phyloP scores from a whole-genome alignment of 2,113 vertebrate species.

The Rhea americana region DNA sequence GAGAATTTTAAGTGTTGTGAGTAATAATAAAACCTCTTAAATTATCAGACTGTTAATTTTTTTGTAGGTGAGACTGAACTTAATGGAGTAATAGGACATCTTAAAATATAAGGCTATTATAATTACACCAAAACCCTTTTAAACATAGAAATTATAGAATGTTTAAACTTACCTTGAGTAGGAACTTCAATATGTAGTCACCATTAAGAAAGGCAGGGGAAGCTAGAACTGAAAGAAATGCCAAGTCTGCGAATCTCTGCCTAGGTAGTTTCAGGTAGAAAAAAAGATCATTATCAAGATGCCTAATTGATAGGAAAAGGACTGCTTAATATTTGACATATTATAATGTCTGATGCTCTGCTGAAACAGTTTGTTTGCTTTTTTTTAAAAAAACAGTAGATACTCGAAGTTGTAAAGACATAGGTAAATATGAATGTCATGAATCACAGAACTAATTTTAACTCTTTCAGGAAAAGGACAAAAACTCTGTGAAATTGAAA shows the following conservation, averaged over 20 bases:
- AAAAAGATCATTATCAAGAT: not conserved
- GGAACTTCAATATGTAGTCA: not conserved
- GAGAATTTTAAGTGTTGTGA: not conserved
- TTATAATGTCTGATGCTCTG: not conserved
- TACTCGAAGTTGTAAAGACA: not conserved
- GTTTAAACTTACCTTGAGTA: not conserved
- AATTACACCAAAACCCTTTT: not conserved
- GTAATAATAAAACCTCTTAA: not conserved
- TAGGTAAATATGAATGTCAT: not conserved
- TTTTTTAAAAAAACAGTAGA: not conserved
- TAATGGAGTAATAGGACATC: not conserved
- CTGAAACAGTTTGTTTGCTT: not conserved
- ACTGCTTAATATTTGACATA: not conserved
- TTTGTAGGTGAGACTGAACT: not conserved
- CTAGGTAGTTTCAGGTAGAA: not conserved
- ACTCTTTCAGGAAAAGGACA: constrained; percentile 84
- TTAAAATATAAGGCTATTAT: not conserved
- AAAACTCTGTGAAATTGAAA: constrained; percentile 94
- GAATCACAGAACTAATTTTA: not conserved
- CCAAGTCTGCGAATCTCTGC: not conserved
- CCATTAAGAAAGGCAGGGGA: not conserved
- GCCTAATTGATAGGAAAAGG: not conserved
- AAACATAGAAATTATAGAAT: rapidly evolving
- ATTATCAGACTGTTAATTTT: not conserved
- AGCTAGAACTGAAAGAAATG: not conserved